These are phyloP conservation scores for Drosophila pachea DNA, from an alignment of 1,140 invertebrate species.

Conservation along the genomic window DNA sequence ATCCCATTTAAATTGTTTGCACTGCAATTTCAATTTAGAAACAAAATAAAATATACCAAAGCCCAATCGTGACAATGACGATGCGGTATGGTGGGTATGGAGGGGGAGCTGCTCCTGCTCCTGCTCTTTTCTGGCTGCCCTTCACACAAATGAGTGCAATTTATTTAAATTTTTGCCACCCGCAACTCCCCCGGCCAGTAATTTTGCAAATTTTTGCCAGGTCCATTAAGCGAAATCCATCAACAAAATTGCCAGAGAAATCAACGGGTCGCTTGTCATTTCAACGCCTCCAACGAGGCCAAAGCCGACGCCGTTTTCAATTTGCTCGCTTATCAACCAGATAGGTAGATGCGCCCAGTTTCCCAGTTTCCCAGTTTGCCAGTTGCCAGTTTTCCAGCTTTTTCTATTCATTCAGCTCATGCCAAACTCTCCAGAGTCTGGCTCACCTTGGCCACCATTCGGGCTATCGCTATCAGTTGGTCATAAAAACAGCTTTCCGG, in stretches of 20 bases:
- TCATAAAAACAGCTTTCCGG: constrained; percentile 76
- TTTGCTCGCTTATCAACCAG: constrained; percentile 71
- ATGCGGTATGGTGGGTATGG: constrained; percentile 16
- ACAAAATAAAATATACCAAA: constrained; percentile 66
- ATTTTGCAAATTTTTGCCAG: constrained; percentile 56
- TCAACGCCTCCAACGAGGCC: constrained; percentile 58
- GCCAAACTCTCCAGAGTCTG: constrained; percentile 35
- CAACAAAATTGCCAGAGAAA: constrained; percentile 71
- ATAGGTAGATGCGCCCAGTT: constrained; percentile 11
- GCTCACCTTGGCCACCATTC: constrained; percentile 51
- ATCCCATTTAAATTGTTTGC: constrained; percentile 78
- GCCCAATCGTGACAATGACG: constrained; percentile 18
- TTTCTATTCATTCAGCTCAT: constrained; percentile 3
- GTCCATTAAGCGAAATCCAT: constrained; percentile 72
- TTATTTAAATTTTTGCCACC: constrained; percentile 69
- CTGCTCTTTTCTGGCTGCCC: constrained; percentile 9
- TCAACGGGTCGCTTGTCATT: constrained; percentile 67
- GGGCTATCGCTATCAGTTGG: constrained; percentile 64
- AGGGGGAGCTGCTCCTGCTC: not conserved
- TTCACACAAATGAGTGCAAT: constrained; percentile 68
- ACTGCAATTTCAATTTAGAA: constrained; percentile 78
- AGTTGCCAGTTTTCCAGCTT: not conserved
- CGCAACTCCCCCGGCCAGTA: constrained; percentile 20
- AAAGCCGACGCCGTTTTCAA: constrained; percentile 68
- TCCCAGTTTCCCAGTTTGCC: not conserved